Percentiles rank a stretch among this genome's conserved stretches.
These are phyloP conservation scores for Glaucomys volans DNA, from an alignment of 2,113 vertebrate genomes.

Conservation along the genomic window DNA sequence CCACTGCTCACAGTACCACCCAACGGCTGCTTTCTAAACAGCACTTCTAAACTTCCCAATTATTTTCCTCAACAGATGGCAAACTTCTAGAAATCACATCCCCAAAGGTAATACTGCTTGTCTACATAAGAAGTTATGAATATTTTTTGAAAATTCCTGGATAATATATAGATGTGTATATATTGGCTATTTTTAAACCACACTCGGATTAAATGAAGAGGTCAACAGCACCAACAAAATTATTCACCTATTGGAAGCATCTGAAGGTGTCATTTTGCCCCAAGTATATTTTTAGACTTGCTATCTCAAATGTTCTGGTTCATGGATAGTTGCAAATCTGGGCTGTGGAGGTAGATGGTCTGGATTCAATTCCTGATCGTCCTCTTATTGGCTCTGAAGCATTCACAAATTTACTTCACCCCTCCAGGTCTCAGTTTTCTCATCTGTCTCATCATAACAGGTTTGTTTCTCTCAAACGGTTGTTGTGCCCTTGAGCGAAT, in stretches of 20 bases:
- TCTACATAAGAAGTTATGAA: slow-evolving; percentile 36
- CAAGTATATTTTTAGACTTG: background rate
- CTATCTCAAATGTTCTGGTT: background rate
- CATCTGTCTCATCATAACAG: background rate
- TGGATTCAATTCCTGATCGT: background rate
- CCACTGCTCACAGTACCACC: background rate
- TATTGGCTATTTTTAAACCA: background rate
- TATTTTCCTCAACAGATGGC: slow-evolving; percentile 51
- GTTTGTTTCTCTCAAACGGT: background rate
- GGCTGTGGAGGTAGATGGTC: background rate
- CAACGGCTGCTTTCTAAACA: background rate
- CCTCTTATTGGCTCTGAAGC: background rate
- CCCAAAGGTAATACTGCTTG: slow-evolving; percentile 54
- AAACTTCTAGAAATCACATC: slow-evolving; percentile 66
- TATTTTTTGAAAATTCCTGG: background rate
- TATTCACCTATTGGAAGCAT: background rate
- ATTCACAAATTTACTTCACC: background rate
- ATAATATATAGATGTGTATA: background rate
- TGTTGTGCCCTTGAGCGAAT: background rate
- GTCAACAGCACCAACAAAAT: background rate
- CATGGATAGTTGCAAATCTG: background rate
- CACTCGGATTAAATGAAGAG: background rate
- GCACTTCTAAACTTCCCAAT: slow-evolving; percentile 31
- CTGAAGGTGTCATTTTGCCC: background rate
- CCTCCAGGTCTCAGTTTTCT: background rate